Evolutionary conservation across 2,113 vertebrate genomes (phyloP), one percentile per base, ranked within the genome.

Genomic region (Butastur rufipennis): DNA sequence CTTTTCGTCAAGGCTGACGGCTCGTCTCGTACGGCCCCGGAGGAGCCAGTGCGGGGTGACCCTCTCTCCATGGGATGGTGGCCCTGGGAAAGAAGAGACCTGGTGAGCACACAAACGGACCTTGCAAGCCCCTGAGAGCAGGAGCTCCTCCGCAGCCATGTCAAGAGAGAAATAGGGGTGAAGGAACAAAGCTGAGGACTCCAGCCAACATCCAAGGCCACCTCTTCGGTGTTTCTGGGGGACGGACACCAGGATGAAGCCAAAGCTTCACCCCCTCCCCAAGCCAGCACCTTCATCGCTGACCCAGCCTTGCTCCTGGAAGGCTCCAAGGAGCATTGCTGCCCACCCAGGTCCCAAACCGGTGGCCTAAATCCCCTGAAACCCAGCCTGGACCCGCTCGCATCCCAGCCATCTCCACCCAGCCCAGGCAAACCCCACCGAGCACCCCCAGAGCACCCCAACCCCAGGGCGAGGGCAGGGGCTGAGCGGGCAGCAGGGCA

Each of bases 41-140:
- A 94, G 86, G 2, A 97, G 90, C 97, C 97, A 97, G 31, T 40
- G 92, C 0, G 96, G 97, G 26, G 81, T 95, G 48, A 97, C 82
- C 15, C 32, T 2, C 3, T 97, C 97, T 63, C 96, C 97, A 0
- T 55, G 92, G 36, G 68, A 6, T 0, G 3, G 36, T 1, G 58
- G 63, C 26, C 83, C 96, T 98, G 61, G 65, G 62, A 47, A 56
- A 7, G 20, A 84, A 47, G 86, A n/a, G 26, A 77, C 1, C 17
- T 6, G 20, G 21, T 81, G 61, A 95, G 53, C 1, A 0, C 0
- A 0, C 7, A 31, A 55, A 8, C 10, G 10, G 10, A 65, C 7
- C 19, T 8, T 5, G 65, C 0, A 15, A 17, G 32, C 5, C 14
- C 10, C 6, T 1, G 20, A 7, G 34, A 32, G 68, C 3, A 1